Percentiles rank a stretch among this genome's conserved stretches.
Evolutionary conservation across 2,113 vertebrate species (phyloP).

Genomic region (Isichthys henryi): DNA sequence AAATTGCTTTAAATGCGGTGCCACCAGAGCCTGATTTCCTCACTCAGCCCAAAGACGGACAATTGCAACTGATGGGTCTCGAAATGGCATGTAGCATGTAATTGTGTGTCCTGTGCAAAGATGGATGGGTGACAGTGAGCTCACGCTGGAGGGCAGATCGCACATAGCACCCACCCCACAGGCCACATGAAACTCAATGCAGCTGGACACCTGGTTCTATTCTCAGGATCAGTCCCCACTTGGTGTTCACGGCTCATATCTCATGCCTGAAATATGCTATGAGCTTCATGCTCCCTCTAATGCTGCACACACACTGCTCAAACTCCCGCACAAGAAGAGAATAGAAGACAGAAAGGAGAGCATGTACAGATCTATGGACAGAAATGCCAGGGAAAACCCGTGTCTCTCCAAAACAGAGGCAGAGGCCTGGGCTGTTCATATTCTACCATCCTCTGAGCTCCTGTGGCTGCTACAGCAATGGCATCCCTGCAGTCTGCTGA

Average conservation of each 20-base stretch:
- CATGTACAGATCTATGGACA: not conserved
- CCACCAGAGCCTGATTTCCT: not conserved
- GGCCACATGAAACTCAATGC: not conserved
- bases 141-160: not conserved
- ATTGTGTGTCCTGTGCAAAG: not conserved
- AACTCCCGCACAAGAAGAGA: slow-evolving; percentile 38
- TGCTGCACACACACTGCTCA: slow-evolving; percentile 48
- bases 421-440: slow-evolving; percentile 56
- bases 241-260: slow-evolving; percentile 10
- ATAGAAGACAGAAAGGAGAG: not conserved
- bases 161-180: not conserved
- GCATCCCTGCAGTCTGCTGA: slow-evolving; percentile 52
- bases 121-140: not conserved
- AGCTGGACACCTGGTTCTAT: not conserved
- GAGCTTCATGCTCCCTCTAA: not conserved
- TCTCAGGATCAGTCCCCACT: not conserved
- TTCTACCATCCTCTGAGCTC: slow-evolving; percentile 51
- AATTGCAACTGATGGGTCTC: not conserved
- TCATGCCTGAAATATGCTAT: not conserved
- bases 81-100: not conserved
- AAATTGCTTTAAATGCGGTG: not conserved
- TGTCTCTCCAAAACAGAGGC: not conserved
- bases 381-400: not conserved
- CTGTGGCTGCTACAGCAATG: slow-evolving; percentile 54
- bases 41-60: not conserved